phyloP scores from a whole-genome alignment of 2,113 vertebrate genomes.

The Tragulus kanchil region DNA sequence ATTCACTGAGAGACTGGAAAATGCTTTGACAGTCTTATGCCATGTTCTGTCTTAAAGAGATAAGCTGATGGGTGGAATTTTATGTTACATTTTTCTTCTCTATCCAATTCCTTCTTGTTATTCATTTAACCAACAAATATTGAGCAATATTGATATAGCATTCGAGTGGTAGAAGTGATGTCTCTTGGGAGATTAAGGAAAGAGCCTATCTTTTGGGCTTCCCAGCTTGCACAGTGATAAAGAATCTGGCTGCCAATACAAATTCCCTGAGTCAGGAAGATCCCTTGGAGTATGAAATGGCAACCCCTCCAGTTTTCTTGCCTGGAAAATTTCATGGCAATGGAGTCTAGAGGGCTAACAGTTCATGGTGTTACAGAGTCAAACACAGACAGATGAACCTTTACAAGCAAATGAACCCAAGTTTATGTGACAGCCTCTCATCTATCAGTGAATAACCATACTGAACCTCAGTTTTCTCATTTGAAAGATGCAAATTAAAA shows the following conservation, averaged over 20 bases:
- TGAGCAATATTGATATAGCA: background rate
- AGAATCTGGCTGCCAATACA: background rate
- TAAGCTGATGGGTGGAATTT: background rate
- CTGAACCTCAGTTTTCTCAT: background rate
- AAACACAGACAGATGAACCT: background rate
- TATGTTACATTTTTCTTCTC: background rate
- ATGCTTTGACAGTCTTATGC: background rate
- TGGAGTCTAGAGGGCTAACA: background rate
- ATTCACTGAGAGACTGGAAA: background rate
- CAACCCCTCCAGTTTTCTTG: background rate
- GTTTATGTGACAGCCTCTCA: background rate
- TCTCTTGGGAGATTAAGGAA: background rate
- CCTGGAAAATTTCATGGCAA: background rate
- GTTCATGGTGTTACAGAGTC: background rate
- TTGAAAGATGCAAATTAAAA: conserved; percentile 21
- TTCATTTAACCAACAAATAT: background rate
- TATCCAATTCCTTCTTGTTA: background rate
- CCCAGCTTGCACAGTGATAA: background rate
- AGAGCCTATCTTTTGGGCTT: background rate
- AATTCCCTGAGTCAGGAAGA: background rate
- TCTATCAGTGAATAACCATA: background rate
- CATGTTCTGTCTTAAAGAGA: background rate
- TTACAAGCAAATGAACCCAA: background rate
- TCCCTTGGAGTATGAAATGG: background rate
- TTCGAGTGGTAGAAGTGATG: background rate